Base-by-base conservation (phyloP, 2,888 invertebrate genomes). In the Drosophila pegasa region DNA sequence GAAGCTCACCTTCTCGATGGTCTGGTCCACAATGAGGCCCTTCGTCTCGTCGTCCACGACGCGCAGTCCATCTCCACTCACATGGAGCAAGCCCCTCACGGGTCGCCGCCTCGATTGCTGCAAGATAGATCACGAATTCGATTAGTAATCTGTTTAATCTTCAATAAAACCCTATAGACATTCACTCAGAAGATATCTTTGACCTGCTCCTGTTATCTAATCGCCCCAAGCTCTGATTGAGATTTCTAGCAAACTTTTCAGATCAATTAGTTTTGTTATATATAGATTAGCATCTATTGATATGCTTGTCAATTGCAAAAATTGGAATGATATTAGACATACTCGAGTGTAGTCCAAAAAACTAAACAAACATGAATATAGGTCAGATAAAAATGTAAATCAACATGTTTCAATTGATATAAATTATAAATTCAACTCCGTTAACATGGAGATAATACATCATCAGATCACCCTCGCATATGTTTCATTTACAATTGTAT, bases 1-100 rank as follows among this genome's bases (percentile, higher is more conserved):
- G 93, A 99, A 99, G n/a, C 99, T 99, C 4, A 99, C 99, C 93
- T 99, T 99, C 93, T 99, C 99, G 72, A 99, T 99, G 25, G 99
- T 99, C 93, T 99, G 99, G 93, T 99, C 99, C 37, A 99, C 99
- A 80, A 99, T 98, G 75, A 99, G 94, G 33, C 99, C 99, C 93
- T 99, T 99, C 31, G 98, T 99, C 91, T 99, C 98, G 89, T 99
- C 99, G 92, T 99, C 99, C 1, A 99, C 99, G 4, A 99, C 99
- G 25, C 99, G 94, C 43, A 99, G 93, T 0, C 99, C 99, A 92
- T 99, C 99, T 5, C 98, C 98, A 82, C 97, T 97, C 4, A 98
- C 97, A 91, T 97, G 97, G 20, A 98, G 93, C 71, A 97, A 94
- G 4, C 98, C 97, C 70, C 97, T 95, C n/a, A 98, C 95, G 5